Conservation (phyloP, 2,113 vertebrate genomes). For the Cebidichthys violaceus region DNA sequence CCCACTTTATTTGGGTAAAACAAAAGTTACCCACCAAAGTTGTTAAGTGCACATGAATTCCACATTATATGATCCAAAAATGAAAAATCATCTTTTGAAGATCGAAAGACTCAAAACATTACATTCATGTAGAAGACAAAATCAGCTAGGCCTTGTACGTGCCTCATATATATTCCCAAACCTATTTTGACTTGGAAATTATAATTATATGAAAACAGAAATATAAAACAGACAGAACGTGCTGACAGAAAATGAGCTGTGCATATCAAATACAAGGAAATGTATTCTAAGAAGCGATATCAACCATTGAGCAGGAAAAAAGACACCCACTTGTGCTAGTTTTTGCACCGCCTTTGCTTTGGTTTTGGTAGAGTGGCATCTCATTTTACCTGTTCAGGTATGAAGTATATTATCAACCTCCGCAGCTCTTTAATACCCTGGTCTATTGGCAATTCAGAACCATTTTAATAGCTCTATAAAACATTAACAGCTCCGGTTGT, state of each 20-base stretch:
- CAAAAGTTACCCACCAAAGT: background rate
- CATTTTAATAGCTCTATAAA: conserved; percentile 23
- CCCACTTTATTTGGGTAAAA: background rate
- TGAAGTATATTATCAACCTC: conserved; percentile 59
- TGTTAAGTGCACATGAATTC: background rate
- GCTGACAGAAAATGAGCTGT: too few relatives aligned
- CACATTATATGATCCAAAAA: background rate
- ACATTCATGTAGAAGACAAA: background rate
- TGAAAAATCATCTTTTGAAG: background rate
- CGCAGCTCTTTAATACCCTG: background rate
- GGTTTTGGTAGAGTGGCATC: background rate
- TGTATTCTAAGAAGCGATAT: too few relatives aligned
- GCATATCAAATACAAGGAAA: too few relatives aligned
- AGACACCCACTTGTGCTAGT: background rate
- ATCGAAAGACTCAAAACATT: background rate
- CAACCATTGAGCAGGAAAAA: background rate
- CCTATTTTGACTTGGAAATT: too few relatives aligned
- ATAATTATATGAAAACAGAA: too few relatives aligned
- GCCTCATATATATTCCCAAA: too few relatives aligned
- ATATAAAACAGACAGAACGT: too few relatives aligned
- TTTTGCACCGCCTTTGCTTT: background rate
- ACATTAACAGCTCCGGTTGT: background rate
- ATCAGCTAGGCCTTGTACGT: too few relatives aligned
- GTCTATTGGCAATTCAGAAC: conserved; percentile 6
- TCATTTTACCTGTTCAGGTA: conserved; percentile 66